Evolutionary conservation across 2,888 invertebrate genomes (phyloP), one percentile per base, ranked within the genome.

Genomic region (Carabus problematicus): DNA sequence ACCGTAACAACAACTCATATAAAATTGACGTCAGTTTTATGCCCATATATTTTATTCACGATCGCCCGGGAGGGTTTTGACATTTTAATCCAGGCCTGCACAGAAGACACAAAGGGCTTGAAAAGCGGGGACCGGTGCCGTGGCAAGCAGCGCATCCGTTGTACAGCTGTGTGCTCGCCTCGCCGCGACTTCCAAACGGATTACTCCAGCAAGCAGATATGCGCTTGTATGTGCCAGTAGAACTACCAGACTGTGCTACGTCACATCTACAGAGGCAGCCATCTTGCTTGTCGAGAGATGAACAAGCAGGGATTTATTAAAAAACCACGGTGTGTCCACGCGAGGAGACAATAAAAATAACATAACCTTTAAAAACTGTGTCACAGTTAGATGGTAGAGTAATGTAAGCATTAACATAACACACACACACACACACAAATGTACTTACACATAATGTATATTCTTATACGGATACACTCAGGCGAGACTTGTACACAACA

Each of bases 11-110:
- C 60, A 68, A 60, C 62, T 69, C 69, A 69, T 69, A 69, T 69
- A 69, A 69, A 69, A 69, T 69, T 69, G 69, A 69, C 69, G 69
- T 56, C 62, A 69, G 69, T 69, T 69, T 69, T 69, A 61, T 61
- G 62, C 40, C 18, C 60, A 62, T 69, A 69, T 69, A 69, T 69
- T 69, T 69, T 69, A 69, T 69, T 69, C 69, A 69, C 55, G 61
- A 62, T 69, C 39, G 62, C 69, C n/a, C 56, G 47, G 54, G 66
- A 62, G 69, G 69, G 69, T 54, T 69, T 69, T 69, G 69, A 69
- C 69, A 62, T 69, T 69, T 55, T 69, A 69, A 69, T 69, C 69
- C 69, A 62, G 68, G 41, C 68, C 56, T 43, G 69, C 18, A 52
- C 52, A 56, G 56, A 40, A 60, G 54, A 68, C 58, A 66, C 67